phyloP scores from a whole-genome alignment of 2,797 vertebrate genomes.

The Dendrocincla tyrannina region DNA sequence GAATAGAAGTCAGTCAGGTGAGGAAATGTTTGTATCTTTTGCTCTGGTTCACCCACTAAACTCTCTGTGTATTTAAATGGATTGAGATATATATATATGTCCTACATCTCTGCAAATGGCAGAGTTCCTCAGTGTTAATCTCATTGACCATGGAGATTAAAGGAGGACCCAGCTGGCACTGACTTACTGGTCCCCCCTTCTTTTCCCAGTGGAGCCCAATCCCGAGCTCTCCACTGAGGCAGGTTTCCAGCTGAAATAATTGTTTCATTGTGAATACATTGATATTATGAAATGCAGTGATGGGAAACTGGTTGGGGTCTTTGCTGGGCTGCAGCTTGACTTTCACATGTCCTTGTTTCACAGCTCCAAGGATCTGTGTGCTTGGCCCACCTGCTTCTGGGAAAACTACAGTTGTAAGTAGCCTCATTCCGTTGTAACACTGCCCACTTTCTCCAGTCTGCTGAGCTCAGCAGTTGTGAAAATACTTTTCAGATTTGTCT shows the following conservation, averaged over 20 bases:
- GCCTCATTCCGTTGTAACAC: background rate
- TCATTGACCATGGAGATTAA: slow-evolving; percentile 5
- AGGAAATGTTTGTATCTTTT: background rate
- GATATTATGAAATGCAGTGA: background rate
- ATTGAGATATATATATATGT: background rate
- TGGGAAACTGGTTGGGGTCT: background rate
- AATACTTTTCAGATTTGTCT: background rate
- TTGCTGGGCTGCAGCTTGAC: slow-evolving; percentile 7
- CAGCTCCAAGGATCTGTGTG: slow-evolving; percentile 78
- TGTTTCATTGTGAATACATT: background rate
- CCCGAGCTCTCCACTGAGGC: background rate
- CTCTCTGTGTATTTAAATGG: background rate
- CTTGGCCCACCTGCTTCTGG: slow-evolving; percentile 83
- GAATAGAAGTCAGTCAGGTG: background rate
- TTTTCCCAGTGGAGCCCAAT: background rate
- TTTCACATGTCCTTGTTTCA: slow-evolving; percentile 18
- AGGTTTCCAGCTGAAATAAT: background rate
- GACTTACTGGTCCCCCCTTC: background rate
- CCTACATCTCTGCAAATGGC: background rate
- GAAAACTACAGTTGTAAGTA: slow-evolving; percentile 85
- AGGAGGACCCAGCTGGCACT: background rate
- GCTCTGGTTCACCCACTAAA: background rate
- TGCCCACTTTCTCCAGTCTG: background rate
- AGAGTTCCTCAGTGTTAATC: background rate
- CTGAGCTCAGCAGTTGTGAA: background rate